phyloP scores from a whole-genome alignment of 2,113 vertebrate species.

The Dipodomys spectabilis region DNA sequence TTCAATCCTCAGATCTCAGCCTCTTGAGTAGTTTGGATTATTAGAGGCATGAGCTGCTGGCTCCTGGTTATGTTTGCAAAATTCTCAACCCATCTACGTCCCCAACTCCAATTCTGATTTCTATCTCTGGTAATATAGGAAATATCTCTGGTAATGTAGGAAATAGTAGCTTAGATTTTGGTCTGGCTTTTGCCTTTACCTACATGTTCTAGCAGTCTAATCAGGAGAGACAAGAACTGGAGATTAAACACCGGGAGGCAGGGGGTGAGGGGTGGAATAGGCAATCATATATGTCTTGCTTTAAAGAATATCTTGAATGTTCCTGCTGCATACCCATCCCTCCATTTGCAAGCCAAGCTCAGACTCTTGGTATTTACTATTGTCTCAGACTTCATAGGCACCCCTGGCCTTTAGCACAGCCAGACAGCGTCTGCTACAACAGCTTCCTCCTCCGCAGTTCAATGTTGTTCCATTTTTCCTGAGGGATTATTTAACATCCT shows the following conservation, averaged over 20 bases:
- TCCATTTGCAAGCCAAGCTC: not conserved
- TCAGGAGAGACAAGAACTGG: not conserved
- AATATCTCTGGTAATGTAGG: no score
- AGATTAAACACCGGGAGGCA: no score
- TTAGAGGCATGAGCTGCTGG: no score
- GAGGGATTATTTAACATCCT: not conserved
- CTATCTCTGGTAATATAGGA: not conserved
- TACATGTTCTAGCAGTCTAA: accelerated
- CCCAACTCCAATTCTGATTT: not conserved
- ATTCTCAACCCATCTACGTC: not conserved
- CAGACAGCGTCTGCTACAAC: not conserved
- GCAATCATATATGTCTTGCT: not conserved
- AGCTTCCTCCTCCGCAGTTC: not conserved
- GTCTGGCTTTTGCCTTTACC: not conserved
- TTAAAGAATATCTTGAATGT: not conserved
- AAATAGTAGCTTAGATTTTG: not conserved
- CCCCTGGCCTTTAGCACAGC: not conserved
- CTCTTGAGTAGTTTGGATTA: no score
- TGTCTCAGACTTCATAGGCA: not conserved
- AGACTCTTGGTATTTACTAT: not conserved
- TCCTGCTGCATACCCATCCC: not conserved
- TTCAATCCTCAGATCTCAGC: no score
- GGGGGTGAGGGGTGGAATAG: not conserved
- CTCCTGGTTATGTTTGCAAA: not conserved
- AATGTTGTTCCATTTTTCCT: not conserved